Conservation (phyloP, 2,113 vertebrate genomes). For the Cichladusa arquata region DNA sequence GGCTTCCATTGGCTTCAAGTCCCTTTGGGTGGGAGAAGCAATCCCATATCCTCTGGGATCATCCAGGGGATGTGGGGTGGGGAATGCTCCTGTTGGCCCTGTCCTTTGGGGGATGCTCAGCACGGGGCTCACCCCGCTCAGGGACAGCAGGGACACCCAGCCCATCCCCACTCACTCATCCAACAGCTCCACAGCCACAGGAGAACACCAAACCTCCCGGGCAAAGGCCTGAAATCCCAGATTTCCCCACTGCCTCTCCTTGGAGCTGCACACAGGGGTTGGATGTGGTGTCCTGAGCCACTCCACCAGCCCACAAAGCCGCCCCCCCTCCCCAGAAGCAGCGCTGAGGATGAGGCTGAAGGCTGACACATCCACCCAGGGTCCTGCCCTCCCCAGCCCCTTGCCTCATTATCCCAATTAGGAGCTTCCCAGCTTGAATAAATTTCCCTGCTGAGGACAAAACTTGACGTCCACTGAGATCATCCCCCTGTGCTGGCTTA, state of each 20-base stretch:
- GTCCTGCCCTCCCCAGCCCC: background rate
- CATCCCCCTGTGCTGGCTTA: background rate
- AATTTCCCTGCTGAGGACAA: background rate
- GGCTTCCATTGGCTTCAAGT: background rate
- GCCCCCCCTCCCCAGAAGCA: fast-evolving
- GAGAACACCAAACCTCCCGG: fast-evolving
- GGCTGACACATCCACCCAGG: background rate
- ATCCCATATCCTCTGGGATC: background rate
- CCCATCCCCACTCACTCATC: fast-evolving
- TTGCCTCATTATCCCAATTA: background rate
- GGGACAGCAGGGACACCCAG: background rate
- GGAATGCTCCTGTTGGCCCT: fast-evolving
- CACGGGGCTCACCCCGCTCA: fast-evolving
- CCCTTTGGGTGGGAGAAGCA: background rate
- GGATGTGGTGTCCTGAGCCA: background rate
- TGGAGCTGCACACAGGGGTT: fast-evolving
- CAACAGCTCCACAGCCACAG: background rate
- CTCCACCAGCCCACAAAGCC: background rate
- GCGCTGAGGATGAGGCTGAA: fast-evolving
- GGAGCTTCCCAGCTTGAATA: background rate
- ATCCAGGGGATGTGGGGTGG: background rate
- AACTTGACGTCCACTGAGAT: background rate
- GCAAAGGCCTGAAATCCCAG: background rate
- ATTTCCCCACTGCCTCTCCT: background rate
- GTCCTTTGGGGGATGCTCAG: background rate